Evolutionary conservation across 1,140 invertebrate genomes (phyloP), one percentile per base, ranked within the genome.

Genomic region (Oryctes rhinoceros): DNA sequence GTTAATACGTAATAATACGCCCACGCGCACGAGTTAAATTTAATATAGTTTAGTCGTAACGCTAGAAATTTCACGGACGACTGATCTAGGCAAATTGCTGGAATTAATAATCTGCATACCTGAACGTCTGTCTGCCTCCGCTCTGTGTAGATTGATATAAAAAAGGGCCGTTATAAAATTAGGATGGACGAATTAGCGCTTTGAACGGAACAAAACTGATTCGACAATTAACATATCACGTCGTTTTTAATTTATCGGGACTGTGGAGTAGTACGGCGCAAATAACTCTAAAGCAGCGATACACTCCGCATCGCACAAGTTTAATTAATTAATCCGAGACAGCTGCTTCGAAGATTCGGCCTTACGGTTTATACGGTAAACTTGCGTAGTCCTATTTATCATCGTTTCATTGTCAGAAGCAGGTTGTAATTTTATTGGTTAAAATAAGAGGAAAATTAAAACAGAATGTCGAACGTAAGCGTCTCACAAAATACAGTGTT

Each of bases 1-100:
- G 15, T 18, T 59, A 59, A 59, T 59, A 59, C 15, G 53, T 59
- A 59, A 59, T 59, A 59, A 18, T 18, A 59, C 53, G 53, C 53
- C 13, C 18, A 59, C 53, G 53, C 18, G 7, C 53, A 59, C 15
- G 18, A n/a, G 53, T 59, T 59, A 59, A 59, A 59, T 59, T 59
- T 59, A 59, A 6, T 18, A 18, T 18, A 18, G 18, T 59, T n/a
- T 18, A 18, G 15, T 59, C n/a, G 53, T n/a, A n/a, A 4, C 53
- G 18, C n/a, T 59, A 59, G 15, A 18, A 59, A 59, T 59, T 59
- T 20, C 53, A 18, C 53, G n/a, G 53, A 3, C 15, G 15, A 59
- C 15, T 18, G 53, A 59, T 59, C 53, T 59, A 15, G 13, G 53
- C 53, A 15, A 59, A 59, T 7, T 59, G 13, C 13, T 59, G 53